phyloP scores from a whole-genome alignment of 1,140 invertebrate species.

The Hyposmocoma kahamanoa region DNA sequence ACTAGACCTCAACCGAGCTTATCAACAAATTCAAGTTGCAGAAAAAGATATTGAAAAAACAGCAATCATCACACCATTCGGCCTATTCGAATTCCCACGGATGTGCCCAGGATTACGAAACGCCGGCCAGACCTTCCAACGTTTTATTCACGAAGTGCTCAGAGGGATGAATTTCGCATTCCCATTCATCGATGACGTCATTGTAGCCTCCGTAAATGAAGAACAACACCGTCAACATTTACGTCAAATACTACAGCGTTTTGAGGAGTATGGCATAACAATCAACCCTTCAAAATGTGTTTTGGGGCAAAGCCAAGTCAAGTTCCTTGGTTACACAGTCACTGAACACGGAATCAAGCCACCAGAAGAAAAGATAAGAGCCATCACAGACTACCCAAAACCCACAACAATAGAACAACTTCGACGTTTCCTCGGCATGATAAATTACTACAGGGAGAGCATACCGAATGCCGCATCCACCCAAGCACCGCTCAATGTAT shows the following conservation, averaged over 20 bases:
- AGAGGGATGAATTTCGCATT: not conserved
- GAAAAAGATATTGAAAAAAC: conserved; percentile 18
- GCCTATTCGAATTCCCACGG: conserved; percentile 14
- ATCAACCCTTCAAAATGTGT: conserved; percentile 15
- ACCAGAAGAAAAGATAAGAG: conserved; percentile 11
- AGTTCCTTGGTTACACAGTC: conserved; percentile 2
- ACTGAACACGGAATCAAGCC: not conserved
- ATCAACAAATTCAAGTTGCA: conserved; percentile 11
- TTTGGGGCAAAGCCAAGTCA: conserved; percentile 1
- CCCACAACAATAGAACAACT: conserved; percentile 20
- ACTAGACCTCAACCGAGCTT: conserved; percentile 29
- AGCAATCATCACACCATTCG: conserved; percentile 20
- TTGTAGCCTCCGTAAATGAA: conserved; percentile 1
- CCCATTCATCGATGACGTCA: conserved; percentile 11
- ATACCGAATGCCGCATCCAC: conserved; percentile 23
- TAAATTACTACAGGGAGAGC: conserved; percentile 30
- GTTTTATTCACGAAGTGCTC: conserved; percentile 41
- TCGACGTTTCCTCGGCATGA: conserved; percentile 33
- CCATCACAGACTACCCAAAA: conserved; percentile 15
- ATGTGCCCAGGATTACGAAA: not conserved
- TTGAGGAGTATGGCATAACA: conserved; percentile 25
- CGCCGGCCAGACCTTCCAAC: conserved; percentile 50
- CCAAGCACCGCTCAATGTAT: conserved; percentile 2
- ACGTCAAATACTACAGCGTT: conserved; percentile 27
- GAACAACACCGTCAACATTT: not conserved